Evolutionary conservation across 2,888 invertebrate species (phyloP), one percentile per base, ranked within the genome.

Genomic region (Lycophotia porphyrea): DNA sequence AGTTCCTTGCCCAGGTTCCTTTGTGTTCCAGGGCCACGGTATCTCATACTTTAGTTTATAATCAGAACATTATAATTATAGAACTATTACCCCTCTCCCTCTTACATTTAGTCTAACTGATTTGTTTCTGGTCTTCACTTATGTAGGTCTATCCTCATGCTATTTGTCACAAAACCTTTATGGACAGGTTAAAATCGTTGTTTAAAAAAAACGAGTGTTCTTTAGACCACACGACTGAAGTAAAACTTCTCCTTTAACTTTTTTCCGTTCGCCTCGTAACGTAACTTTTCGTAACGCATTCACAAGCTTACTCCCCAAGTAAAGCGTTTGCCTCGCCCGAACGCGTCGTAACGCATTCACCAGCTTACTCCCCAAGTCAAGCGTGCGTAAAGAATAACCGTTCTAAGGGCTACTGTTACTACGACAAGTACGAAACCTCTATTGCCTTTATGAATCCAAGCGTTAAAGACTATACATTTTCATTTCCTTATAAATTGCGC

Each of bases 401-500:
- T 24, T 47, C 5, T 18, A 55, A 55, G 15, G 18, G 18, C 55
- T 55, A 27, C 27, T 15, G 11, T 1, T 52, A 52, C 52, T 52
- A 52, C n/a, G n/a, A 52, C 7, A 15, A 31, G 27, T 55, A 55
- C 8, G 0, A 21, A 58, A 58, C 4, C 21, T 58, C 31, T 21
- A 0, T 34, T 5, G 21, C 9, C 34, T 60, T 58, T 21, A 21
- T 5, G 13, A n/a, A 36, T 63, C 15, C 36, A 39, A 15, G 1
- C 15, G 1, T 13, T 21, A 52, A n/a, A 8, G 11, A 71, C 18
- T 18, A 31, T 24, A 21, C 9, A 39, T 24, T 47, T 74, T n/a
- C 8, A 8, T 31, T 36, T 24, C 11, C 27, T 34, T 36, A 55
- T 15, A 55, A 49, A 84, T 1, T 66, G 31, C 76, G 66, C 58